Base-by-base conservation (phyloP, 1,140 invertebrate species). In the Apis dorsata region DNA sequence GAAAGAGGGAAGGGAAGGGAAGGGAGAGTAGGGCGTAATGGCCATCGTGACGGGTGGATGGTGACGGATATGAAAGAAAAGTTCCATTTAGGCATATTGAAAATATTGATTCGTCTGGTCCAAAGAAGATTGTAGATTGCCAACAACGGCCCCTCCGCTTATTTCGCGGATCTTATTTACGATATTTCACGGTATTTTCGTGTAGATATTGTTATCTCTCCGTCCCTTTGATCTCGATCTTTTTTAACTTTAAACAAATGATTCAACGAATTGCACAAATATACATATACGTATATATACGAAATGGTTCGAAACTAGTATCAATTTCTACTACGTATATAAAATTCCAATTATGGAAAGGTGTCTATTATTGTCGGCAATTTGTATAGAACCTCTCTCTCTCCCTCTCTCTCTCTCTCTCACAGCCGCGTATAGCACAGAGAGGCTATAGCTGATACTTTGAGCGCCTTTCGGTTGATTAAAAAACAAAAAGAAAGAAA, bases 71-170 rank as follows among this genome's bases (percentile, higher is more conserved):
- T 73, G 70, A 82, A 85, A 87, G 83, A 81, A 87, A 60, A 86
- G 86, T 60, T 86, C 85, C 90, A 90, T 91, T 91, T 90, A 89
- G 71, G 79, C 78, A 88, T 91, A 91, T 91, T 91, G 88, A 90
- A 91, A 90, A 86, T 91, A 91, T 91, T 87, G 90, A 91, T 90
- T 88, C 84, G 72, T 44, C 34, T 44, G 34, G 34, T 7, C 34
- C 34, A 44, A 44, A 44, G 34, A 44, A 44, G 34, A 44, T 44
- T 0, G 34, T 44, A 44, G 34, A 44, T 44, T 44, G 34, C 34
- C 34, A 44, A 7, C 34, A 44, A 44, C 24, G 24, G 24, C 2
- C 28, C 28, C 28, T 28, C 28, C 28, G 28, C 28, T 28, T 28
- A 28, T 28, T 28, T 28, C 28, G 2, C 34, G 34, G 34, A 3